These are phyloP conservation scores for Momotus momota DNA, from an alignment of 2,797 vertebrate species.

Conservation along the genomic window DNA sequence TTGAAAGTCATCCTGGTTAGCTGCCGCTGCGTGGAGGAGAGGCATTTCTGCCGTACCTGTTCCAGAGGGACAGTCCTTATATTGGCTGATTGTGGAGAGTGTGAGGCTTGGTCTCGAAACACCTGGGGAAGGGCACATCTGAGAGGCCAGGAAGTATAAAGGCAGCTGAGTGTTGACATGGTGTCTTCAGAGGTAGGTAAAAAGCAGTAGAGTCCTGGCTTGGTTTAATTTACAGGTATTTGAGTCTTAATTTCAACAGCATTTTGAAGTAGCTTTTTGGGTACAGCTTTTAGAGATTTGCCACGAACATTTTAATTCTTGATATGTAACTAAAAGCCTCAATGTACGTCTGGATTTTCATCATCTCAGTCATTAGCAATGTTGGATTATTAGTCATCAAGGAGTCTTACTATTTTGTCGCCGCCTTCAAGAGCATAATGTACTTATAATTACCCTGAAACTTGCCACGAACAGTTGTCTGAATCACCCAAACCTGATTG, in stretches of 20 bases:
- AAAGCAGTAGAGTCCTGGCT: not conserved
- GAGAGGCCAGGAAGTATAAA: not conserved
- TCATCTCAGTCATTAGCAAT: slow-evolving; percentile 24
- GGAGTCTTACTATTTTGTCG: slow-evolving; percentile 10
- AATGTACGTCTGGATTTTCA: slow-evolving; percentile 9
- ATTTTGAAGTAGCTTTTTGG: not conserved
- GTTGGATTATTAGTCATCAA: slow-evolving; percentile 27
- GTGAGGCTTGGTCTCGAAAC: not conserved
- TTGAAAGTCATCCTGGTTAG: not conserved
- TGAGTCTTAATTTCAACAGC: not conserved
- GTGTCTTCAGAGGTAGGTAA: not conserved
- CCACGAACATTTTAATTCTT: slow-evolving; percentile 6
- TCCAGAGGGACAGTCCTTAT: not conserved
- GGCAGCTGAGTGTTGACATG: not conserved
- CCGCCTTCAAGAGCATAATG: not conserved
- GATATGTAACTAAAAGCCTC: not conserved
- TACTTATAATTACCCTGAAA: slow-evolving; percentile 1
- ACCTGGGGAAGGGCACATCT: not conserved
- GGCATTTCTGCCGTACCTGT: not conserved
- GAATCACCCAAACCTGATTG: not conserved
- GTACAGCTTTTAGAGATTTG: not conserved
- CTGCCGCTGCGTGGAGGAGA: not conserved
- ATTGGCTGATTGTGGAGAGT: not conserved
- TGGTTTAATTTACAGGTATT: not conserved
- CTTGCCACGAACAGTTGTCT: slow-evolving; percentile 2